Conservation (phyloP, 2,797 vertebrate species). For the Lateolabrax maculatus region DNA sequence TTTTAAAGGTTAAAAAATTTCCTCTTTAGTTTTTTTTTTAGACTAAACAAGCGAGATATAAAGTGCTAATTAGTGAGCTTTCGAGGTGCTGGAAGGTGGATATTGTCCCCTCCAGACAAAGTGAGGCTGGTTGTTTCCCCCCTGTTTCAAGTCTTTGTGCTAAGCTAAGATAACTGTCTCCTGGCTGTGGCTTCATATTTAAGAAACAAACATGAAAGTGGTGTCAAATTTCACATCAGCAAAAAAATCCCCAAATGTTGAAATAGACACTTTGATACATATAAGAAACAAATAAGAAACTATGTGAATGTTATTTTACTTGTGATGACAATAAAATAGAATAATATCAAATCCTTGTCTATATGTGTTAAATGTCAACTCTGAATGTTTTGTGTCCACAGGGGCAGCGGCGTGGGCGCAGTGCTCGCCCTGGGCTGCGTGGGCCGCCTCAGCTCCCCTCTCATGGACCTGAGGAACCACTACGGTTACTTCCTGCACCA, state of each 20-base stretch:
- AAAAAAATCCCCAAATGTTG: neutral
- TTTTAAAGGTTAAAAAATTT: neutral
- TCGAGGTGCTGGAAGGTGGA: neutral
- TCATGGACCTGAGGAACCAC: conserved; percentile 92
- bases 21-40: neutral
- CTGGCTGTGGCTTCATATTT: neutral
- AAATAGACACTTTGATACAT: neutral
- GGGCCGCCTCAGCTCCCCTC: conserved; percentile 90
- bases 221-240: neutral
- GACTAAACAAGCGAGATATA: neutral
- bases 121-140: neutral
- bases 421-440: conserved; percentile 90
- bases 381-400: conserved; percentile 50
- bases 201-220: neutral
- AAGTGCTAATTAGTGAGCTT: neutral
- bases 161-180: neutral
- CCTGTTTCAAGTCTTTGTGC: neutral
- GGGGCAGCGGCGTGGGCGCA: conserved; percentile 87
- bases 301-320: neutral
- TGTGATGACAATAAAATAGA: too few species aligned
- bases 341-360: neutral
- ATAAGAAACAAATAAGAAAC: neutral
- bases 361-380: neutral
- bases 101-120: neutral
- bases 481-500: conserved; percentile 94